Base-by-base conservation (phyloP, 2,113 vertebrate species). In the Ceyx melanurus region DNA sequence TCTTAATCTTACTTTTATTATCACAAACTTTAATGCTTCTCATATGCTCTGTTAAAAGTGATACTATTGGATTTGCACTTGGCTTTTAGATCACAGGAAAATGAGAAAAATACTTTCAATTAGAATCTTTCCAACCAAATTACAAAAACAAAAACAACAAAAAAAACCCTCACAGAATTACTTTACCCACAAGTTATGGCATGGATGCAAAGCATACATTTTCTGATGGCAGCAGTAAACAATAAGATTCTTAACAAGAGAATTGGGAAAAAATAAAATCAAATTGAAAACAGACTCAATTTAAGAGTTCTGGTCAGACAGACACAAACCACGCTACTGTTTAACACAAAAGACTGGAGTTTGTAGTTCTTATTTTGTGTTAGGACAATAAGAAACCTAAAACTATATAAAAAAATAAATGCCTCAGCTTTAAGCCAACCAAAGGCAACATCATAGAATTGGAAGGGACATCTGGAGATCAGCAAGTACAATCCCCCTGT, bases 221-320 rank as follows among this genome's bases (percentile, higher is more conserved):
- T 72, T 91, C 45, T 58, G 13, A 66, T 13, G 10, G 64, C 3
- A 80, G 12, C 58, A 80, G 37, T 50, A 75, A 80, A 70, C 19
- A 67, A 40, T n/a, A 70, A 53, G 20, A 31, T 13, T 68, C 21
- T 65, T 73, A 79, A 82, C 19, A 70, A 37, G 10, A 19, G 7
- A 82, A 56, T 0, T 29, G 31, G 8, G 20, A 25, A 6, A n/a
- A 25, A n/a, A 29, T 10, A 8, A 5, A 9, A 18, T 3, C 20
- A 70, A 61, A 84, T 0, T 57, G 33, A 61, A 94, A 75, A 50
- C 6, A 82, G 29, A 71, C 8, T 79, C 56, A 54, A 66, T 51
- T 31, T 82, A 75, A 46, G 61, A 80, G 53, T 56, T 87, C 37
- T 8, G 3, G 19, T 57, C 42, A 56, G 40, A 33, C 15, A 84